Evolutionary conservation across 2,797 vertebrate genomes (phyloP).

Genomic region (Columba guinea): DNA sequence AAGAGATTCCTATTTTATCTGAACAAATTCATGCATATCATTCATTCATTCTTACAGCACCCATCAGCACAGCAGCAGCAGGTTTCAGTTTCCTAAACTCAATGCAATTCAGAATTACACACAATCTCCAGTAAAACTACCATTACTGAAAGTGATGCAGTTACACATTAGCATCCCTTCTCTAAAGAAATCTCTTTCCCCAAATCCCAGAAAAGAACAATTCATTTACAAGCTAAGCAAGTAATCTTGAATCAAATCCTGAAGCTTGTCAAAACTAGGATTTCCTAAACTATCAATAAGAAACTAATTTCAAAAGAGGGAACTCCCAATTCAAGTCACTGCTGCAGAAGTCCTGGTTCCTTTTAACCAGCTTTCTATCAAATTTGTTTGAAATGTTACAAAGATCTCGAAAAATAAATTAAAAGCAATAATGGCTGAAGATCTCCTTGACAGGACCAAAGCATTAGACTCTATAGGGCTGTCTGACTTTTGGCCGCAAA

Average conservation of each 20-base stretch:
- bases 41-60: not conserved
- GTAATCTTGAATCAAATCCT: constrained; percentile 23
- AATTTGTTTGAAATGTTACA: not conserved
- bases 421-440: not conserved
- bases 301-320: constrained; percentile 15
- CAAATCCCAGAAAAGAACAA: constrained; percentile 35
- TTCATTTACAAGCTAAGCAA: constrained; percentile 21
- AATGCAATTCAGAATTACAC: constrained; percentile 4
- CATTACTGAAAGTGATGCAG: not conserved
- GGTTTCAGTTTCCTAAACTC: constrained; percentile 34
- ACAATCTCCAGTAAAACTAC: not conserved
- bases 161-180: constrained; percentile 1
- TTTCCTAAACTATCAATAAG: not conserved
- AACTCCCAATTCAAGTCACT: not conserved
- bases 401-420: not conserved
- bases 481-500: not conserved
- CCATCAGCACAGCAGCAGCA: not conserved
- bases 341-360: not conserved
- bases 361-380: not conserved
- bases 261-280: not conserved
- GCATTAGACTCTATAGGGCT: not conserved
- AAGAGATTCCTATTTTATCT: constrained; percentile 11
- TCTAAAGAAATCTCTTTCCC: not conserved
- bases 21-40: constrained; percentile 9
- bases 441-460: not conserved